phyloP scores from a whole-genome alignment of 2,888 invertebrate species.

The Rhaphigaster nebulosa region DNA sequence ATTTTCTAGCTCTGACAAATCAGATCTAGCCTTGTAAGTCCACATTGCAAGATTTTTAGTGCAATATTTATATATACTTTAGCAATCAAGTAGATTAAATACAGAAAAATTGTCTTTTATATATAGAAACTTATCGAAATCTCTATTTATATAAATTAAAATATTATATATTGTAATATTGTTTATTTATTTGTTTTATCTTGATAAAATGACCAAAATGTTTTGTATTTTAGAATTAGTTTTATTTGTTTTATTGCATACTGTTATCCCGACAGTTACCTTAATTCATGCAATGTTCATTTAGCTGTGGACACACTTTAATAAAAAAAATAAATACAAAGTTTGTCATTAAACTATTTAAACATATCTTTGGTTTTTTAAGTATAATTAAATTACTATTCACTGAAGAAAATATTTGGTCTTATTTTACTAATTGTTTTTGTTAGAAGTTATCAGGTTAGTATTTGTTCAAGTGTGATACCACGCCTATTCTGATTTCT shows the following conservation, averaged over 20 bases:
- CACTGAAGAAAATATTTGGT: background rate
- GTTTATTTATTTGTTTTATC: conserved; percentile 49
- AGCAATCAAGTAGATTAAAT: conserved; percentile 6
- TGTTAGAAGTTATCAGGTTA: background rate
- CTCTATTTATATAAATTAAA: conserved; percentile 18
- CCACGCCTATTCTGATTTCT: background rate
- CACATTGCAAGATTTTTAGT: conserved; percentile 36
- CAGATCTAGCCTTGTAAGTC: conserved; percentile 5
- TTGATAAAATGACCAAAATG: conserved; percentile 5
- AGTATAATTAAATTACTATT: background rate
- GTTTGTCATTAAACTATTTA: background rate
- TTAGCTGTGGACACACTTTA: conserved; percentile 53
- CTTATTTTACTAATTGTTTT: background rate
- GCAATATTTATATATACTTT: conserved; percentile 42
- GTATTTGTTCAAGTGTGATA: background rate
- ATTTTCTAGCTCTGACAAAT: background rate
- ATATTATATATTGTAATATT: conserved; percentile 38
- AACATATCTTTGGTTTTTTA: background rate
- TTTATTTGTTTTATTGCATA: background rate
- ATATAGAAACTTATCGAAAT: conserved; percentile 45
- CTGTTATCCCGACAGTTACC: background rate
- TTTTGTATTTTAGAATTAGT: conserved; percentile 29
- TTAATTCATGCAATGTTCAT: conserved; percentile 46
- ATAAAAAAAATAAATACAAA: background rate
- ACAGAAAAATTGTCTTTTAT: conserved; percentile 42